Evolutionary conservation across 2,888 invertebrate genomes (phyloP), one percentile per base, ranked within the genome.

Genomic region (Polietes domitor): DNA sequence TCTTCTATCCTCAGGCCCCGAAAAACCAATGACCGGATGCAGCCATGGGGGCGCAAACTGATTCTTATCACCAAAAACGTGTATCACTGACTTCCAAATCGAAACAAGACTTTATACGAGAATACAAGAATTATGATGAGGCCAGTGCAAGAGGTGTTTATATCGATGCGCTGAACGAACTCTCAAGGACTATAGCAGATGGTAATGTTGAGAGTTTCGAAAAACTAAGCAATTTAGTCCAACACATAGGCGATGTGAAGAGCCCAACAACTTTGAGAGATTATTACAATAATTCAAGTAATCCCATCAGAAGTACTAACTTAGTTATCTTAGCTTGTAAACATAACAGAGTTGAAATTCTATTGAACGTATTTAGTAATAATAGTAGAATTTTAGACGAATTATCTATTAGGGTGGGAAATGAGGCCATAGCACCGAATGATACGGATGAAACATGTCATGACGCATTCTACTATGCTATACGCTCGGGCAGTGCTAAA

Each of bases 401-500:
- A 9, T 41, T 41, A 41, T 41, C 41, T 9, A 41, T 41, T 41
- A 41, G 12, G 6, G 41, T 37, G 2, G 43, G n/a, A 24, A 32
- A 24, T 5, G 21, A 58, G 3, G 5, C 19, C 0, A 37, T 75
- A 12, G 12, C 10, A 10, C 77, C 79, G 28, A 55, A n/a, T n/a
- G n/a, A n/a, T n/a, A n/a, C n/a, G n/a, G n/a, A n/a, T n/a, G n/a
- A n/a, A n/a, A n/a, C n/a, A n/a, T n/a, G n/a, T n/a, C n/a, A n/a
- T n/a, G n/a, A n/a, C n/a, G n/a, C n/a, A n/a, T n/a, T n/a, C n/a
- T 88, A 88, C 70, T 87, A 88, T 83, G 85, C 87, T 43, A 87
- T 88, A 55, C 84, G 87, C 47, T 86, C 85, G 28, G 72, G 81
- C 26, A 86, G 85, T 68, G 41, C 82, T 32, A 47, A 86, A 37